Percentiles rank a stretch among this genome's conserved stretches.
phyloP scores from a whole-genome alignment of 2,888 invertebrate genomes.

The Cephalotes varians region DNA sequence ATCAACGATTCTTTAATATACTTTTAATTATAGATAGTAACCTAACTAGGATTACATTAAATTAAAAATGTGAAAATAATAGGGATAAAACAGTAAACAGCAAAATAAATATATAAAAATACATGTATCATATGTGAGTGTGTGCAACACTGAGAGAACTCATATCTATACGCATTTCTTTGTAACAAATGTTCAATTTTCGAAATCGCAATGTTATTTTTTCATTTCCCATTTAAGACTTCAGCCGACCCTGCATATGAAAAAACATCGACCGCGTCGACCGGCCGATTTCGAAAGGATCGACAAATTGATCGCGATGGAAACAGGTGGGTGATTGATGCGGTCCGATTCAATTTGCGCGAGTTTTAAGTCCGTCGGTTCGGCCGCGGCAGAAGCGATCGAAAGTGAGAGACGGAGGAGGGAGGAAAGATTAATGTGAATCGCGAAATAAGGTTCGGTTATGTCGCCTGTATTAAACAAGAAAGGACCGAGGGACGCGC shows the following conservation, averaged over 20 bases:
- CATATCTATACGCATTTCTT: background rate
- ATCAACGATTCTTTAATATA: background rate
- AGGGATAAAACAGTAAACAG: background rate
- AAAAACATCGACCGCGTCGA: constrained; percentile 15
- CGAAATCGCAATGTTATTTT: background rate
- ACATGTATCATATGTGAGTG: background rate
- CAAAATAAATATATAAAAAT: background rate
- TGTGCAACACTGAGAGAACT: background rate
- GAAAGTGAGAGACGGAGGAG: constrained; percentile 2
- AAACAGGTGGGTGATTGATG: constrained; percentile 65
- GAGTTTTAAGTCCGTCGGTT: constrained; percentile 50
- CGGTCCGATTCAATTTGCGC: constrained; percentile 63
- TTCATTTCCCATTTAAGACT: background rate
- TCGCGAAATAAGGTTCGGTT: constrained; percentile 53
- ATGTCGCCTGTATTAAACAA: constrained; percentile 32
- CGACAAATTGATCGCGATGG: constrained; percentile 63
- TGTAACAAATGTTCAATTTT: background rate
- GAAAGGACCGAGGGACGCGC: constrained; percentile 5
- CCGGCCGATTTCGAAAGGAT: constrained; percentile 58
- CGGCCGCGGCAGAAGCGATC: constrained; percentile 23
- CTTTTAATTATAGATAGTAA: background rate
- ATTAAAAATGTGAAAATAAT: background rate
- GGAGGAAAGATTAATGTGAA: constrained; percentile 60
- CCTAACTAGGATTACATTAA: background rate
- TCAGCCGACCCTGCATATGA: background rate